A percentile compares a stretch with the other conserved stretches of the same genome.
These are phyloP conservation scores for Brassicogethes aeneus DNA, from an alignment of 2,888 invertebrate genomes.

Conservation along the genomic window DNA sequence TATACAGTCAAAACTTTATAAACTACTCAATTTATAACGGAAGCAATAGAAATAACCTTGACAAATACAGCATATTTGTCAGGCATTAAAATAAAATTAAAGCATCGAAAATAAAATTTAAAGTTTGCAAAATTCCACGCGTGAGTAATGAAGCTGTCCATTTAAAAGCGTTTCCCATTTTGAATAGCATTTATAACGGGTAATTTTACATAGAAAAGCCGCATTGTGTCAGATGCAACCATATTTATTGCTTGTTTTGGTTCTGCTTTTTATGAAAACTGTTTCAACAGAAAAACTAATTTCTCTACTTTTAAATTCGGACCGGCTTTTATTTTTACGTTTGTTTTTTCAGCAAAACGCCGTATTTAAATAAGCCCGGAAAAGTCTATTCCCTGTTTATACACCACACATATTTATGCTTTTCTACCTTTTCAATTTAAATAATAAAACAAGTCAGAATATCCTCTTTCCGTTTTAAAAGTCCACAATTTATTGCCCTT, in stretches of 20 bases:
- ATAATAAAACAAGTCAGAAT: neutral
- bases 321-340: neutral
- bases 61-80: no score
- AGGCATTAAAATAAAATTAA: no score
- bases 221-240: conserved; percentile 21
- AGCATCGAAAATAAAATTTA: no score
- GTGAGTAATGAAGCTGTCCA: conserved; percentile 24
- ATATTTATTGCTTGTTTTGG: conserved; percentile 21
- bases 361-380: neutral
- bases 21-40: no score
- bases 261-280: conserved; percentile 12
- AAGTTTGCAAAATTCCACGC: conserved; percentile 13
- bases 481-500: no score
- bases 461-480: no score
- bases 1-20: no score
- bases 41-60: no score
- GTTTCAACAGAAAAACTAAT: conserved; percentile 12
- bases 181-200: conserved; percentile 21
- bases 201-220: conserved; percentile 22
- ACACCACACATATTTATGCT: neutral
- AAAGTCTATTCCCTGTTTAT: neutral
- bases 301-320: conserved; percentile 4
- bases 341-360: neutral
- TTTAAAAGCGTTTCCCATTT: conserved; percentile 21
- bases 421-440: neutral